Evolutionary conservation across 2,797 vertebrate species (phyloP), one percentile per base, ranked within the genome.

Genomic region (Remorina albescens): DNA sequence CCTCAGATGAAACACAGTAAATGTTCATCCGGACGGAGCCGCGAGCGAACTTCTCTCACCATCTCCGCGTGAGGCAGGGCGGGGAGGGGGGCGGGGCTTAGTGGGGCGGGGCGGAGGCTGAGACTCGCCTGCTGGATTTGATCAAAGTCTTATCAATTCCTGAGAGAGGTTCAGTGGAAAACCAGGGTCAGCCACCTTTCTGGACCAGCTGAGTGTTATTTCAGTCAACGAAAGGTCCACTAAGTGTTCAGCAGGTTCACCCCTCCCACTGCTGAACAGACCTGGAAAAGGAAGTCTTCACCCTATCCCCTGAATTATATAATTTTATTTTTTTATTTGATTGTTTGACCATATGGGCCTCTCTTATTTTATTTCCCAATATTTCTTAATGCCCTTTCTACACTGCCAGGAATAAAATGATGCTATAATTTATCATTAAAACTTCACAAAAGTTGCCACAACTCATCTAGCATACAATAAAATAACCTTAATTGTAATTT

Each of bases 1-100:
- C 76, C 71, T 67, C 51, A 81, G 79, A 87, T 82, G 88, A 88
- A 86, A 88, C 47, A 67, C 82, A 67, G 76, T 78, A 53, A 90
- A 71, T 84, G 88, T 79, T 83, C 61, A 67, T 42, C 46, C 44
- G 75, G 71, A 85, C 71, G 64, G 86, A 61, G 85, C 91, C 86
- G 86, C 81, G 71, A 81, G 87, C 79, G 80, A 93, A 93, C 86
- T 92, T 92, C 88, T 88, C 86, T 84, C 81, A 78, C 66, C 88
- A 86, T 89, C 89, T 82, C 84, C 77, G 68, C 9, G 74, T 21
- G 78, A 68, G 61, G 71, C 75, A 78, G 80, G 71, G 65, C 37
- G 67, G 54, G 25, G 28, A 5, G 57, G 58, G 44, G 60, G 68
- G 56, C 51, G 23, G 88, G 83, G 64, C 74, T 77, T 76, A 51